Base-by-base conservation (phyloP, 1,140 invertebrate genomes). In the Mylabris phalerata region DNA sequence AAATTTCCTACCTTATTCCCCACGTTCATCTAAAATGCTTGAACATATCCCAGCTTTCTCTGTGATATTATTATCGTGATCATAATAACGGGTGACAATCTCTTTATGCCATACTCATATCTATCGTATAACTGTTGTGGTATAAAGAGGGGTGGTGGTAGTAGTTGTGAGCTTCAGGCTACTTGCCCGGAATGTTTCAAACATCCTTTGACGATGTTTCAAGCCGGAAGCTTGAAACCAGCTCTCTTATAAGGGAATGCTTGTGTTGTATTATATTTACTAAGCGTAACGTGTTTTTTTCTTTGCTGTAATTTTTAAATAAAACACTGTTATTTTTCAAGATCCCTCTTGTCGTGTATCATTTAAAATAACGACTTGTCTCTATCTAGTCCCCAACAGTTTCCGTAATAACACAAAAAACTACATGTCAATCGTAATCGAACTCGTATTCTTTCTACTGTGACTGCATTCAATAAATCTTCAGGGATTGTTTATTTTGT, bases 121-220 rank as follows among this genome's bases (percentile, higher is more conserved):
- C 44, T 54, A 42, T 7, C 4, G 32, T 32, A 32, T 32, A 32
- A 32, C 51, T 52, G 42, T 52, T 40, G 50, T 43, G 24, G 50
- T 45, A 54, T 54, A 54, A 54, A 54, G 51, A 42, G 32, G 45
- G 42, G 43, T 45, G 51, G 10, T 32, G 42, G 43, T 45, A 42
- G 10, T 32, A 32, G 32, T 32, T 32, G 32, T 32, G 32, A 38
- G 26, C 51, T 45, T 44, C 42, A 10, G 51, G 51, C 51, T 54
- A 38, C 25, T 45, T 42, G 40, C 51, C 43, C 51, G 51, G 51
- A 54, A 54, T 54, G 51, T 54, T 54, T 13, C 42, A 46, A 38
- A 45, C 51, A 45, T 54, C 42, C 51, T 54, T 54, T 54, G 51
- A 54, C 51, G 42, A 45, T 54, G 42, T 54, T 54, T 10, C 51